Evolutionary conservation across 1,140 invertebrate genomes (phyloP).

Genomic region (Drosophila teissieri): DNA sequence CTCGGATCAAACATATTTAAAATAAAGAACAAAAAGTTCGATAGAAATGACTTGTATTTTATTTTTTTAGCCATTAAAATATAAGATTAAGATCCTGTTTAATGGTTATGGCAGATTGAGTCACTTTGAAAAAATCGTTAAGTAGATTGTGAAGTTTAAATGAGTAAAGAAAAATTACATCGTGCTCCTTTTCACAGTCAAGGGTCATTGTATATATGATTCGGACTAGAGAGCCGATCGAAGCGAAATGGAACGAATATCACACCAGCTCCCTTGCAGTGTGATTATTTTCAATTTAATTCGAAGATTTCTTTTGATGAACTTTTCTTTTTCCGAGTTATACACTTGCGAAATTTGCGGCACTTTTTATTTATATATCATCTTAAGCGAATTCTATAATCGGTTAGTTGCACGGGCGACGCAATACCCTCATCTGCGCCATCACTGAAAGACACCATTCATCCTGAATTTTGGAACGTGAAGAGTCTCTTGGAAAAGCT

Average conservation of each 20-base stretch:
- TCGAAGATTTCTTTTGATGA: slow-evolving; percentile 1
- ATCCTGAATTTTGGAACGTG: neutral
- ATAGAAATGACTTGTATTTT: too few species aligned
- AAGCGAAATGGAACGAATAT: slow-evolving; percentile 53
- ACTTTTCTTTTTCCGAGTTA: slow-evolving; percentile 1
- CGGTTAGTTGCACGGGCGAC: neutral
- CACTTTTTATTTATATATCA: slow-evolving; percentile 6
- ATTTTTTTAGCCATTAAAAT: too few species aligned
- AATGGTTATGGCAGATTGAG: too few species aligned
- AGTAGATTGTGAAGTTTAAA: slow-evolving; percentile 24
- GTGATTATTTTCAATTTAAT: slow-evolving; percentile 4
- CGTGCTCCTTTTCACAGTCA: slow-evolving; percentile 82
- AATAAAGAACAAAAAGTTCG: too few species aligned
- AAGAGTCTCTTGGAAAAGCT: neutral
- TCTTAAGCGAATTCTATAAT: neutral
- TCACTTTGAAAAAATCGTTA: too few species aligned
- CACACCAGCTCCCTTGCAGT: slow-evolving; percentile 14
- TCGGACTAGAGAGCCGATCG: slow-evolving; percentile 30
- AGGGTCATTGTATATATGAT: slow-evolving; percentile 72
- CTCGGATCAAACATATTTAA: too few species aligned
- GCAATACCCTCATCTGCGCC: neutral
- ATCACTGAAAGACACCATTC: neutral
- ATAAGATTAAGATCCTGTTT: too few species aligned
- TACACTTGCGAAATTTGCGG: neutral
- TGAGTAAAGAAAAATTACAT: slow-evolving; percentile 74